phyloP scores from a whole-genome alignment of 2,888 invertebrate genomes.

The Archips xylosteana region DNA sequence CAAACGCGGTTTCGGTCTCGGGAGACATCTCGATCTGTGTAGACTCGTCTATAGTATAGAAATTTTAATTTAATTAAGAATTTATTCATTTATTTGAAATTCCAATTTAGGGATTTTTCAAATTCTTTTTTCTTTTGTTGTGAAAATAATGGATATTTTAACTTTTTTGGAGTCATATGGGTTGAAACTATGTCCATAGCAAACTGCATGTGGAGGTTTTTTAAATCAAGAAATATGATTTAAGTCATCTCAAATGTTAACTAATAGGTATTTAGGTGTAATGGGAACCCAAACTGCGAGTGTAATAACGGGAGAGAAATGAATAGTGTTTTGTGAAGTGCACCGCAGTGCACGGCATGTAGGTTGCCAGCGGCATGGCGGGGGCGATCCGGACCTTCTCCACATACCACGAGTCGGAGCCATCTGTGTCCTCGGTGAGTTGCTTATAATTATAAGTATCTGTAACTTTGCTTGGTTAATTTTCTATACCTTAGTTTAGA shows the following conservation, averaged over 20 bases:
- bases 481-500: not conserved
- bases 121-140: too few relatives aligned
- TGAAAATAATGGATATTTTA: too few relatives aligned
- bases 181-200: not conserved
- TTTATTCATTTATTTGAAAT: too few relatives aligned
- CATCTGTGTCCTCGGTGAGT: constrained; percentile 72
- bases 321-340: constrained; percentile 26
- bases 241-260: not conserved
- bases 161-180: too few relatives aligned
- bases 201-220: too few relatives aligned
- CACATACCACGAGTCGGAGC: constrained; percentile 73
- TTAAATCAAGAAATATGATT: not conserved
- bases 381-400: constrained; percentile 76
- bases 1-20: not conserved
- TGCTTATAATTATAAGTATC: not conserved
- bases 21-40: not conserved
- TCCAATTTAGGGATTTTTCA: not conserved
- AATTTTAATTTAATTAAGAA: too few relatives aligned
- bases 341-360: constrained; percentile 39
- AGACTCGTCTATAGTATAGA: not conserved
- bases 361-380: constrained; percentile 66
- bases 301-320: constrained; percentile 4
- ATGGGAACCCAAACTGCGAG: constrained; percentile 7
- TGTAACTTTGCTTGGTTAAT: not conserved
- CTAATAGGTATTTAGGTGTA: not conserved